phyloP scores from a whole-genome alignment of 2,888 invertebrate genomes.

The Perithous albicinctus region DNA sequence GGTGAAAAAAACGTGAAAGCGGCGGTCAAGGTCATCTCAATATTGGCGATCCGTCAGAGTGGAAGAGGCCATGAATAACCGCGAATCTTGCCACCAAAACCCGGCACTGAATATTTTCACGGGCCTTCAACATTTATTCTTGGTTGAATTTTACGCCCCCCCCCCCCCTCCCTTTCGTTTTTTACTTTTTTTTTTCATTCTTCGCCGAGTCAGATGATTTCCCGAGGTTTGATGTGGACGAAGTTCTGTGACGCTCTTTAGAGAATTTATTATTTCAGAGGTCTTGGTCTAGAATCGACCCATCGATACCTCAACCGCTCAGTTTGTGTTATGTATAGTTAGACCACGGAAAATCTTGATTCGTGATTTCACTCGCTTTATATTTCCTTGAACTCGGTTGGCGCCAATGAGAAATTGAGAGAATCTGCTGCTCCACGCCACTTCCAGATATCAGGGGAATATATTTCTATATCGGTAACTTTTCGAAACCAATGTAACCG shows the following conservation, averaged over 20 bases:
- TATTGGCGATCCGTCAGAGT: slow-evolving; percentile 50
- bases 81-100: background rate
- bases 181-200: background rate
- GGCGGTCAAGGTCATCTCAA: slow-evolving; percentile 56
- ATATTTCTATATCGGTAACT: slow-evolving; percentile 42
- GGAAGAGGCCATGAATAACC: slow-evolving; percentile 59
- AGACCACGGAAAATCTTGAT: slow-evolving; percentile 43
- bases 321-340: slow-evolving; percentile 16
- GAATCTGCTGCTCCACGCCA: slow-evolving; percentile 33
- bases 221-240: slow-evolving; percentile 30
- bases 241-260: slow-evolving; percentile 22
- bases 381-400: slow-evolving; percentile 22
- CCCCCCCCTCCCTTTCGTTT: background rate
- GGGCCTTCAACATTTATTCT: slow-evolving; percentile 51
- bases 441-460: background rate
- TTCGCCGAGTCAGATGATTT: slow-evolving; percentile 36
- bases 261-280: slow-evolving; percentile 59
- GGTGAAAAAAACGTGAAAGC: slow-evolving; percentile 22
- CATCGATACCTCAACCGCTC: slow-evolving; percentile 50
- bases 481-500: slow-evolving; percentile 56
- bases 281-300: slow-evolving; percentile 48
- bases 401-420: slow-evolving; percentile 61
- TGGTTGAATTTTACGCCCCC: slow-evolving; percentile 25
- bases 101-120: slow-evolving; percentile 44
- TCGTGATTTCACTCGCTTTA: slow-evolving; percentile 31